phyloP scores from a whole-genome alignment of 2,113 vertebrate species.

The Microcebus jonahi region DNA sequence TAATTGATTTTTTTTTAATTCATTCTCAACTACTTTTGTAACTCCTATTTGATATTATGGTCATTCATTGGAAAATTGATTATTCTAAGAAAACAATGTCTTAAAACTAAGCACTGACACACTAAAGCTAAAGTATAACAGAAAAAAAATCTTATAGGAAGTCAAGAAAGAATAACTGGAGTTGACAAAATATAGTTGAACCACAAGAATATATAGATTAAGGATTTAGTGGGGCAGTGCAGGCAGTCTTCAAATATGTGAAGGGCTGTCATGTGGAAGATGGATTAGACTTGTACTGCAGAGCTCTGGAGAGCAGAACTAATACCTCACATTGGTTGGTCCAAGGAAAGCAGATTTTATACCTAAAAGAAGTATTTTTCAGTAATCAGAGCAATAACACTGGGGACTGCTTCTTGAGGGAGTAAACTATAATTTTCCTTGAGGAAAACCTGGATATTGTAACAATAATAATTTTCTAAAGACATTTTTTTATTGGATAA shows the following conservation, averaged over 20 bases:
- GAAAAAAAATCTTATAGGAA: constrained; percentile 7
- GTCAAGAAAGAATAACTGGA: constrained; percentile 47
- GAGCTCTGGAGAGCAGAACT: constrained; percentile 61
- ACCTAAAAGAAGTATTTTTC: constrained; percentile 41
- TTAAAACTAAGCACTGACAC: constrained; percentile 47
- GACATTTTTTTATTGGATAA: background rate
- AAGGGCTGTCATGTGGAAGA: constrained; percentile 66
- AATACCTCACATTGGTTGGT: constrained; percentile 50
- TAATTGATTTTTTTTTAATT: background rate
- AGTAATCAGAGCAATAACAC: constrained; percentile 22
- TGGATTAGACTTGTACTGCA: constrained; percentile 47
- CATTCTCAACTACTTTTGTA: background rate
- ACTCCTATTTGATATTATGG: background rate
- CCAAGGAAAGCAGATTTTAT: constrained; percentile 19
- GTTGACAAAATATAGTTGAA: constrained; percentile 43
- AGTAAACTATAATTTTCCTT: background rate
- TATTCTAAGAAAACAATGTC: background rate
- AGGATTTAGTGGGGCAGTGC: constrained; percentile 13
- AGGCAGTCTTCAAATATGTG: constrained; percentile 62
- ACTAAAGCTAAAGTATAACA: constrained; percentile 30
- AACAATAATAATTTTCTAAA: background rate
- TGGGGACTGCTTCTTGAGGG: background rate
- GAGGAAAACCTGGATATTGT: background rate
- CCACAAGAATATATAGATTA: constrained; percentile 64
- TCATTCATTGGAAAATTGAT: background rate